Evolutionary conservation across 2,888 invertebrate genomes (phyloP).

Genomic region (Muschampia plurimacula): DNA sequence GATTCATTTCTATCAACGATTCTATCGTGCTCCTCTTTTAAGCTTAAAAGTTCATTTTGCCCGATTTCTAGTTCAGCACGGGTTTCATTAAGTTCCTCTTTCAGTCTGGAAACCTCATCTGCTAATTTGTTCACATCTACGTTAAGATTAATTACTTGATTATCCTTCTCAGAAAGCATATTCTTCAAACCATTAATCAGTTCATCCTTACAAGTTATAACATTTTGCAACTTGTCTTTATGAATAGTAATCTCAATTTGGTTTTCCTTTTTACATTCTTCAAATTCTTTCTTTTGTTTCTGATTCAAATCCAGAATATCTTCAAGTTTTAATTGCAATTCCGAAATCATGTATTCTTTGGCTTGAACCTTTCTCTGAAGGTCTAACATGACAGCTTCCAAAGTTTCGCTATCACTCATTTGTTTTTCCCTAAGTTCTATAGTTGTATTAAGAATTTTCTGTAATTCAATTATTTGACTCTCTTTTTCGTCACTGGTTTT

Average conservation of each 20-base stretch:
- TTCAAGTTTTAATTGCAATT: conserved; percentile 50
- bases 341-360: conserved; percentile 34
- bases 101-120: conserved; percentile 59
- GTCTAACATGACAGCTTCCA: conserved; percentile 41
- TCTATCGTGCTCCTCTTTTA: conserved; percentile 65
- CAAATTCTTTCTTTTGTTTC: conserved; percentile 70
- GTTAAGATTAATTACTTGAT: conserved; percentile 66
- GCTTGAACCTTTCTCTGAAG: conserved; percentile 48
- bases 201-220: conserved; percentile 64
- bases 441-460: conserved; percentile 44
- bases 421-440: conserved; percentile 41
- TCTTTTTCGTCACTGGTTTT: conserved; percentile 50
- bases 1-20: conserved; percentile 57
- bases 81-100: conserved; percentile 67
- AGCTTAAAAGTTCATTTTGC: conserved; percentile 62
- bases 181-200: conserved; percentile 62
- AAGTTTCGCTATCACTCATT: conserved; percentile 50
- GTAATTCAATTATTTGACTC: conserved; percentile 52
- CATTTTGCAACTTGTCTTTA: conserved; percentile 73
- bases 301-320: conserved; percentile 52
- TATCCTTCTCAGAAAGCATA: conserved; percentile 66
- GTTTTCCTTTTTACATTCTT: conserved; percentile 72
- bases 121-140: conserved; percentile 67
- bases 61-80: conserved; percentile 71
- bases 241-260: conserved; percentile 65